These are phyloP conservation scores for Drosophila basisetae DNA, from an alignment of 2,888 invertebrate genomes.

Conservation along the genomic window DNA sequence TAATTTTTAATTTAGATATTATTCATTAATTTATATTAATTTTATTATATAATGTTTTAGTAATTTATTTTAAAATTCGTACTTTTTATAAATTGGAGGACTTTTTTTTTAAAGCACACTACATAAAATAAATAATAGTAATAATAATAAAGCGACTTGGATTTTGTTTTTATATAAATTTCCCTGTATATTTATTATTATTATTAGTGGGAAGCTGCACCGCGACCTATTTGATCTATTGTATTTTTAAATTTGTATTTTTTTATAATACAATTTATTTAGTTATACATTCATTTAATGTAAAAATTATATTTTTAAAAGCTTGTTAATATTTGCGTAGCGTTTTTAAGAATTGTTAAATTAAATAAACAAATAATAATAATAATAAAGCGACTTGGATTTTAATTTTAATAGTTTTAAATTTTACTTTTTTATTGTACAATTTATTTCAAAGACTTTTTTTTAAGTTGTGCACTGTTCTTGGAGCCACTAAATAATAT, in stretches of 20 bases:
- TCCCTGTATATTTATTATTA: neutral
- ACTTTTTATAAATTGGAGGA: no score
- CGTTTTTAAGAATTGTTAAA: neutral
- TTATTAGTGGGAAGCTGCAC: no score
- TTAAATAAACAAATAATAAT: neutral
- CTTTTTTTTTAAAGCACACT: no score
- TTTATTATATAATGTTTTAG: no score
- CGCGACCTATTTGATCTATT: no score
- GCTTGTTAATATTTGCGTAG: no score
- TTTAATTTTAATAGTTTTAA: neutral
- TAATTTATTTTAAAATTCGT: no score
- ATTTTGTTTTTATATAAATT: neutral
- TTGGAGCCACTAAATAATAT: neutral
- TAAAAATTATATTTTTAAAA: neutral
- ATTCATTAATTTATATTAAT: no score
- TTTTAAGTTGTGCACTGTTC: no score
- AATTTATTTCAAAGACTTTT: neutral
- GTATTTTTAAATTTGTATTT: neutral
- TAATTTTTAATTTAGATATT: neutral
- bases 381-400: neutral
- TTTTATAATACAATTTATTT: neutral
- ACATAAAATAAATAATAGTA: neutral
- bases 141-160: neutral
- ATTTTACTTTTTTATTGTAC: neutral
- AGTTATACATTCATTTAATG: neutral